Base-by-base conservation (phyloP, 1,140 invertebrate genomes). In the Gryon sp. region DNA sequence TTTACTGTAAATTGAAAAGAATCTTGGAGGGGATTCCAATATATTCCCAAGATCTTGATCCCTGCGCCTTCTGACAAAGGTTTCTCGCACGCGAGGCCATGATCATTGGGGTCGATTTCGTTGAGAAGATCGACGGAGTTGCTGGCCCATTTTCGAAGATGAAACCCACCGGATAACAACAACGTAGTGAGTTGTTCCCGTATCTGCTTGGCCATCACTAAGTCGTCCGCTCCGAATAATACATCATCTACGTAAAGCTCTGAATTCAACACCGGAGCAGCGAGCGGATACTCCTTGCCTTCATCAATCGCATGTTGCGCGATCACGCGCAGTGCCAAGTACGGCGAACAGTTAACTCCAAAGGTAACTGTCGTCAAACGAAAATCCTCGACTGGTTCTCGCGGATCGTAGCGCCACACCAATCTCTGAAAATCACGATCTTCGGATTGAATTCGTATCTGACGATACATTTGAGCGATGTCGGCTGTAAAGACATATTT, bases 1-100 rank as follows among this genome's bases (percentile, higher is more conserved):
- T n/a, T n/a, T n/a, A 50, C 15, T 0, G 28, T 40, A 28, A 78
- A 81, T 12, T 46, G 40, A 30, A 79, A 82, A 2, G 34, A 16
- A 38, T 86, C 83, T 0, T 40, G 2, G 0, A 0, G n/a, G 4
- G 79, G 65, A 45, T 75, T 57, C 83, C 81, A 87, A 7, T 34
- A 28, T 0, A 87, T n/a, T 0, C 84, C 83, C 4, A 86, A 19
- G 1, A 79, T 78, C 43, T 84, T 83, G 0, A 81, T 57, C 8
- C 48, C 22, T 19, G 69, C 36, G 53, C 75, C 75, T 0, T 9
- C 1, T 0, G 18, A 4, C 9, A 46, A 8, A 0, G 11, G 5
- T 4, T 46, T 48, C 1, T 36, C 41, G 3, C 15, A 41, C 0
- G 43, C 59, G 2, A 48, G 19, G 2, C 30, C 45, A 12, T 63